Percentiles rank a stretch among this genome's conserved stretches.
These are phyloP conservation scores for Zaprionus ornatus DNA, from an alignment of 1,140 invertebrate genomes.

Conservation along the genomic window DNA sequence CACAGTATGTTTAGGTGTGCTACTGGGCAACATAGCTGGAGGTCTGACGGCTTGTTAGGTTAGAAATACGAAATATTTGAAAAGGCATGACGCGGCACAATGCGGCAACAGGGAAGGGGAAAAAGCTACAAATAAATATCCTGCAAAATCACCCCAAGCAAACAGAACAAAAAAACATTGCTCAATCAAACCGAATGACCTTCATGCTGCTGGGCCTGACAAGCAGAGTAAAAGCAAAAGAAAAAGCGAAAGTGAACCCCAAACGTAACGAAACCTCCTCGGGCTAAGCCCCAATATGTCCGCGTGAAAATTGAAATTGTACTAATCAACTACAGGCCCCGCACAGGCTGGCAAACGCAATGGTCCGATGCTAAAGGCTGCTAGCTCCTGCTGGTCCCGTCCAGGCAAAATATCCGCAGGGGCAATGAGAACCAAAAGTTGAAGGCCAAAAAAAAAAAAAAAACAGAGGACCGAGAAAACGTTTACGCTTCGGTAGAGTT, in stretches of 20 bases:
- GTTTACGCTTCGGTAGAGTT: constrained; percentile 70
- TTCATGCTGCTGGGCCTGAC: constrained; percentile 53
- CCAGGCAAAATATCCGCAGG: constrained; percentile 35
- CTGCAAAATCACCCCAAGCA: constrained; percentile 71
- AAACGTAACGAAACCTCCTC: constrained; percentile 12
- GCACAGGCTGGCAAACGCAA: neutral
- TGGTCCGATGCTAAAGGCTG: constrained; percentile 18
- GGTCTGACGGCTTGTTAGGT: constrained; percentile 23
- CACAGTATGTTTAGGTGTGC: constrained; percentile 15
- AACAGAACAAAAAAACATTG: constrained; percentile 61
- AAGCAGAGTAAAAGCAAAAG: constrained; percentile 26
- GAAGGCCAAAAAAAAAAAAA: constrained; percentile 18
- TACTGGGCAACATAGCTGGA: constrained; percentile 37
- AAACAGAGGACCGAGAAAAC: constrained; percentile 37
- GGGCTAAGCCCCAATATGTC: constrained; percentile 40
- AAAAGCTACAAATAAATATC: constrained; percentile 61
- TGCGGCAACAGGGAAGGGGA: constrained; percentile 14
- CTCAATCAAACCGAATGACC: constrained; percentile 71
- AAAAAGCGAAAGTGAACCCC: constrained; percentile 20
- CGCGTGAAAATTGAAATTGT: constrained; percentile 76
- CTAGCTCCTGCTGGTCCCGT: constrained; percentile 20
- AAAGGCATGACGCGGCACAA: constrained; percentile 50
- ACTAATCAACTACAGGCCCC: constrained; percentile 59
- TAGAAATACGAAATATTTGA: constrained; percentile 19
- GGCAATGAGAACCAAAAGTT: constrained; percentile 36